Percentiles rank a stretch among this genome's conserved stretches.
phyloP scores from a whole-genome alignment of 2,113 vertebrate species.

The Emydocephalus ijimae region DNA sequence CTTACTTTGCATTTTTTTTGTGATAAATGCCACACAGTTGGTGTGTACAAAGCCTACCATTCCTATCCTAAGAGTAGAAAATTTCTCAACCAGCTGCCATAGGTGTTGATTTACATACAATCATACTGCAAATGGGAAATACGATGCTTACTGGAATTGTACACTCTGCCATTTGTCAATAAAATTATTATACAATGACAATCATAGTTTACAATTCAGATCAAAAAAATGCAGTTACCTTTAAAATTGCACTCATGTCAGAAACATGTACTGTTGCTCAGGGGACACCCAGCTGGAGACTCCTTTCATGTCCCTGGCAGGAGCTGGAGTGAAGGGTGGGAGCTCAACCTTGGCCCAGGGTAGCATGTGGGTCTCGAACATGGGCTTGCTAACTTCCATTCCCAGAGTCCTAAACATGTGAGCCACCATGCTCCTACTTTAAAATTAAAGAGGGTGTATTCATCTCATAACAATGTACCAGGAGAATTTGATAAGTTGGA shows the following conservation, averaged over 20 bases:
- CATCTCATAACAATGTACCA: background rate
- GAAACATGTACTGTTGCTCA: background rate
- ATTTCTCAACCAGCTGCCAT: background rate
- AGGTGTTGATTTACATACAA: background rate
- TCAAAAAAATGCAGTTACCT: background rate
- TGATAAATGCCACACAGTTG: background rate
- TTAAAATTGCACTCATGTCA: background rate
- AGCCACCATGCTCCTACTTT: background rate
- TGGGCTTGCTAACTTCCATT: background rate
- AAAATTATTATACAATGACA: background rate
- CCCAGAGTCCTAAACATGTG: background rate
- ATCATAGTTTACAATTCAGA: background rate
- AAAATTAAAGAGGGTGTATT: background rate
- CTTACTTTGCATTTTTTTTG: background rate
- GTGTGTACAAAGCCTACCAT: background rate
- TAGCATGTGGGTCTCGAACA: background rate
- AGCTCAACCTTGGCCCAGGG: background rate
- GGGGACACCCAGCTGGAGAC: background rate
- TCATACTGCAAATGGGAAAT: background rate
- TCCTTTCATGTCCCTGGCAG: background rate
- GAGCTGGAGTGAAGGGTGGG: background rate
- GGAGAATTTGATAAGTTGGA: background rate
- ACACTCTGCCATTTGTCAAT: background rate
- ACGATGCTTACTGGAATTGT: background rate
- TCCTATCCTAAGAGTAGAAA: background rate